Conservation (phyloP, 2,797 vertebrate genomes). For the Crax fasciolata region DNA sequence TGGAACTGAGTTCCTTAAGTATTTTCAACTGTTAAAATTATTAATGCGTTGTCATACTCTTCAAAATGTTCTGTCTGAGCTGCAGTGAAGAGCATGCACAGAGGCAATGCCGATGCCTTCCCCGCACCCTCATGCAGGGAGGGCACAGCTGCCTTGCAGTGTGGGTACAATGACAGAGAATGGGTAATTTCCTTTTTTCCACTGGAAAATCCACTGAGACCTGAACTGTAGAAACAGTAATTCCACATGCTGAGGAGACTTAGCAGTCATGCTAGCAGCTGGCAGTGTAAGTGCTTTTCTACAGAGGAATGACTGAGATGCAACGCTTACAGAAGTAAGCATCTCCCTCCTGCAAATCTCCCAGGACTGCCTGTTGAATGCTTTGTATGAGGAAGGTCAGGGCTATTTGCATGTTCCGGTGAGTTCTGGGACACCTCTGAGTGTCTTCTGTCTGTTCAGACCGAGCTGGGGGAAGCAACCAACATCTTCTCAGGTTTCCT, state of each 20-base stretch:
- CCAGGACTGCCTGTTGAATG: accelerated
- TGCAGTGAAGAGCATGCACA: accelerated
- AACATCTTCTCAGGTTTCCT: background rate
- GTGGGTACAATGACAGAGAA: background rate
- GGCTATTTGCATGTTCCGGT: background rate
- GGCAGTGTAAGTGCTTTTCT: background rate
- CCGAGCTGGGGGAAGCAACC: background rate
- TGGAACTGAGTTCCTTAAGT: background rate
- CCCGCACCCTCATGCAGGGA: background rate
- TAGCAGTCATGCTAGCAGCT: accelerated
- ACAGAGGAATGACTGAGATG: accelerated
- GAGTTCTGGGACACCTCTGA: background rate
- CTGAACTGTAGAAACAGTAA: background rate
- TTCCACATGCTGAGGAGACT: accelerated
- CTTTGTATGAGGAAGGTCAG: background rate
- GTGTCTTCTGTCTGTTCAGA: background rate
- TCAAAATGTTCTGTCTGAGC: background rate
- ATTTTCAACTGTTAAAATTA: background rate
- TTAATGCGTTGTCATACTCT: background rate
- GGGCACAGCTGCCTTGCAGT: accelerated
- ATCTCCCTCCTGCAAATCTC: accelerated
- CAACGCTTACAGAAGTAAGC: accelerated
- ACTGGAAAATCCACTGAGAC: background rate
- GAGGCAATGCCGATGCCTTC: background rate
- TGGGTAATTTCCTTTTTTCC: background rate